Evolutionary conservation across 2,113 vertebrate species (phyloP), one percentile per base, ranked within the genome.

Genomic region (Microtus oregoni): DNA sequence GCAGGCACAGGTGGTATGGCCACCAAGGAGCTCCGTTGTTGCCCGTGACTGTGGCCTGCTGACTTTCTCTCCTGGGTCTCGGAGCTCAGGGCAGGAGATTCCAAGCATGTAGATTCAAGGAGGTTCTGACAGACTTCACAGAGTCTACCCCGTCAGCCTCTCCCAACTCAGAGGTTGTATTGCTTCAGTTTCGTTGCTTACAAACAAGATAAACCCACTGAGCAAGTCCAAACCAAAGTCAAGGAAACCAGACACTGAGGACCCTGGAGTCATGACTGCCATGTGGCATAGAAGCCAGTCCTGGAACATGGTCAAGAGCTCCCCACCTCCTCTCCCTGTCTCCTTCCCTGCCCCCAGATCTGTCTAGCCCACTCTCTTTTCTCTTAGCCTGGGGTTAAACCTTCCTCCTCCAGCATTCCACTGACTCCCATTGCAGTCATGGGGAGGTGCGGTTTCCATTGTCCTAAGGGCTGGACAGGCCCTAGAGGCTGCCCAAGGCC

Each of bases 1-100:
- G 70, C 4, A 1, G 47, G 14, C 88, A 15, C 3, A 1, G 50
- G 38, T 28, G 47, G 32, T 61, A 5, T 32, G 30, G 65, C 30
- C 0, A 0, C 75, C 19, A 7, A 11, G 52, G 15, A 20, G 67
- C 73, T 85, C 35, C 3, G 0, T 4, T 0, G 11, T 30, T 12
- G n/a, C 52, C 61, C 28, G n/a, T 28, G 41, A 14, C 55, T 68
- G 35, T 78, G 50, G 35, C 35, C 76, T 70, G n/a, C n/a, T 52
- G 65, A 52, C 14, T 52, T 81, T 81, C 76, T 52, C 32, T 91
- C 77, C 47, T 15, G 38, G 32, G 47, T 17, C 15, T 28, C 44
- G 1, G 22, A 15, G 17, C 5, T 32, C 35, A n/a, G 44, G 61
- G 14, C 75, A 78, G 58, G 89, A 28, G 7, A 10, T 3, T 44